A percentile compares a stretch with the other conserved stretches of the same genome.
These are phyloP conservation scores for Silurus meridionalis DNA, from an alignment of 2,113 vertebrate genomes.

Conservation along the genomic window DNA sequence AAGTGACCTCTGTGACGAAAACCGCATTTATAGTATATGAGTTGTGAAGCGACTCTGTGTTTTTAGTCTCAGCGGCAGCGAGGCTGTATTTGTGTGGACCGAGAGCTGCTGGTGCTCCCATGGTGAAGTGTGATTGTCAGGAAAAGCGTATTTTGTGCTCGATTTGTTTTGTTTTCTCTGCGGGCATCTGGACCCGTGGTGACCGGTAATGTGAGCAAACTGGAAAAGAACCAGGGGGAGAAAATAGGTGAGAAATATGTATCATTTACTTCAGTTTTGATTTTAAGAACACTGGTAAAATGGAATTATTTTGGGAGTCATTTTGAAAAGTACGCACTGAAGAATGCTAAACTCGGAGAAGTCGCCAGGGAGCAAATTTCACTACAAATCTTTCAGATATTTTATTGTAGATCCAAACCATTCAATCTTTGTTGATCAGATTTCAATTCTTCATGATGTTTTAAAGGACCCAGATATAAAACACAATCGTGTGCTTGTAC, in stretches of 20 bases:
- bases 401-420: not conserved
- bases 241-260: not conserved
- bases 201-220: conserved; percentile 20
- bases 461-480: not conserved
- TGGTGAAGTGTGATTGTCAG: conserved; percentile 42
- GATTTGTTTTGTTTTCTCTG: conserved; percentile 41
- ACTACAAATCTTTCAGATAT: not conserved
- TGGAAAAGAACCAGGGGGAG: not conserved
- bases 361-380: not conserved
- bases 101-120: conserved; percentile 19
- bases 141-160: conserved; percentile 44
- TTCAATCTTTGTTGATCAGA: too few species aligned
- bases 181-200: conserved; percentile 27
- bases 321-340: not conserved
- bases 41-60: not conserved
- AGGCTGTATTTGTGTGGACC: not conserved
- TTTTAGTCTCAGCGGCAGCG: not conserved
- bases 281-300: not conserved
- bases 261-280: not conserved
- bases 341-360: not conserved
- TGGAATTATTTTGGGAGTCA: not conserved
- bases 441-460: not conserved
- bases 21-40: not conserved
- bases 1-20: not conserved
- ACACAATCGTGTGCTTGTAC: not conserved